Percentiles rank a stretch among this genome's conserved stretches.
Evolutionary conservation across 2,113 vertebrate species (phyloP).

Genomic region (Erpornis zantholeuca): DNA sequence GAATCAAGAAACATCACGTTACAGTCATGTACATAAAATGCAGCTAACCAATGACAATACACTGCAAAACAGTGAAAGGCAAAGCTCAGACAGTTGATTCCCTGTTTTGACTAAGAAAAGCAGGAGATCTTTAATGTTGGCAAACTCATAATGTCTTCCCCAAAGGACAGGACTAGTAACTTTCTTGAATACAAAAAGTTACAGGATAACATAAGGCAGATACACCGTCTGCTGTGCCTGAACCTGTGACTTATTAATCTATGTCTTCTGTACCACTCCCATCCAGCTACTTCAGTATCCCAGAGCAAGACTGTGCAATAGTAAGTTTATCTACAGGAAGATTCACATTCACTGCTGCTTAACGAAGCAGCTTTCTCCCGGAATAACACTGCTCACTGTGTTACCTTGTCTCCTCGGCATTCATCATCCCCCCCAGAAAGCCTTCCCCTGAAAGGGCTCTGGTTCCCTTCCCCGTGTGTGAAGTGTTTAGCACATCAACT

Average conservation of each 20-base stretch:
- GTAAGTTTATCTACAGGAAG: not conserved
- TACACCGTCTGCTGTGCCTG: not conserved
- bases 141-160: not conserved
- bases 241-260: not conserved
- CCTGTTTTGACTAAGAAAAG: not conserved
- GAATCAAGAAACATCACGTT: not conserved
- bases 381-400: not conserved
- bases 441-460: not conserved
- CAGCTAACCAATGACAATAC: not conserved
- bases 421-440: not conserved
- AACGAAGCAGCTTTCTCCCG: not conserved
- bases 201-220: not conserved
- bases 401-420: not conserved
- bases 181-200: not conserved
- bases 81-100: not conserved
- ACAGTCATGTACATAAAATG: not conserved
- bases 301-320: not conserved
- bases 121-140: not conserved
- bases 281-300: not conserved
- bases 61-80: not conserved
- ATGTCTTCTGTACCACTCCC: fast-evolving
- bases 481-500: slow-evolving; percentile 10
- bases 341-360: not conserved
- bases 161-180: not conserved
- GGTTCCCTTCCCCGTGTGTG: not conserved